phyloP scores from a whole-genome alignment of 2,888 invertebrate genomes.

The Drosophila crucigera region DNA sequence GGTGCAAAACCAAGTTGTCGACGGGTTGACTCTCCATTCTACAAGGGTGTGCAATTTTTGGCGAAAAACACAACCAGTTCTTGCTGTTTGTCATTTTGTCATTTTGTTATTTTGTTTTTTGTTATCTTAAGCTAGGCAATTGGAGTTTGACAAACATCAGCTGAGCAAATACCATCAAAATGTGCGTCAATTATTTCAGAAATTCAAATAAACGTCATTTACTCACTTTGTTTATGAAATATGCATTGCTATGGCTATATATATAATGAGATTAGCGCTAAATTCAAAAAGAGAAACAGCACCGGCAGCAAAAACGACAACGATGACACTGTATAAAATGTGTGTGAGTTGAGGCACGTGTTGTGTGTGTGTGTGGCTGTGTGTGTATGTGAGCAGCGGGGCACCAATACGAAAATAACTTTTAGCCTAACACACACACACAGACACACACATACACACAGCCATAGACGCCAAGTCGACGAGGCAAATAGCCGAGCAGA shows the following conservation, averaged over 20 bases:
- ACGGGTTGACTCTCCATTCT: neutral
- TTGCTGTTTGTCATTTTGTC: neutral
- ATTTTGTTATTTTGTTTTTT: neutral
- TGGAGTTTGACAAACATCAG: conserved; percentile 3
- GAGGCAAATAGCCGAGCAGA: neutral
- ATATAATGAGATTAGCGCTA: conserved; percentile 47
- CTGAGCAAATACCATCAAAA: conserved; percentile 29
- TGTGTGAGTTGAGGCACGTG: conserved; percentile 31
- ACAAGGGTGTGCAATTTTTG: neutral
- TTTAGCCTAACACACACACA: conserved; percentile 38
- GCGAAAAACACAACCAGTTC: neutral
- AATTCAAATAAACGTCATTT: conserved; percentile 38
- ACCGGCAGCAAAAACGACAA: conserved; percentile 17
- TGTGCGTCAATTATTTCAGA: conserved; percentile 34
- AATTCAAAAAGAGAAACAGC: conserved; percentile 20
- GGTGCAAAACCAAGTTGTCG: neutral
- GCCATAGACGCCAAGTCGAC: neutral
- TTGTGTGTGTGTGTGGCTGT: conserved; percentile 4
- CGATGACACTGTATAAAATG: conserved; percentile 28
- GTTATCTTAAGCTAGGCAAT: conserved; percentile 37
- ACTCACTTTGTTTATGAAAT: conserved; percentile 37
- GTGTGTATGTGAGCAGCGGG: conserved; percentile 19
- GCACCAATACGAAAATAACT: conserved; percentile 67
- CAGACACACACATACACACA: neutral
- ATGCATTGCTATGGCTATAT: conserved; percentile 23